Base-by-base conservation (phyloP, 2,797 vertebrate species). In the Morelia viridis region DNA sequence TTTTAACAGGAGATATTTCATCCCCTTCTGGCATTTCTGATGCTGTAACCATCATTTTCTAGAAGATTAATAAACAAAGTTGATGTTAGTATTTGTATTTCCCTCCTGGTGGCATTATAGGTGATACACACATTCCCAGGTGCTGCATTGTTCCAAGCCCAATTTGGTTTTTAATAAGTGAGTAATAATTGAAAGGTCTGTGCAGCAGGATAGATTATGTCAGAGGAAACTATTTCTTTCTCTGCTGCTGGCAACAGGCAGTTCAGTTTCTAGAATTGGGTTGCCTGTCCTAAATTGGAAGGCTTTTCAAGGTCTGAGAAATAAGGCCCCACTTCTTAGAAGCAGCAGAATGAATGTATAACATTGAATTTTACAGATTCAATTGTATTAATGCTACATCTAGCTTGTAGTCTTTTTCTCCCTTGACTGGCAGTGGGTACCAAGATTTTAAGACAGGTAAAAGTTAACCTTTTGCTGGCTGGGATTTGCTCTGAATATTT, bases 11-110 rank as follows among this genome's bases (percentile, higher is more conserved):
- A 53, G 4, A 10, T 89, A 92, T 93, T 96, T 94, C 56, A 53
- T 6, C 58, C 19, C n/a, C 7, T 94, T 93, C 41, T 80, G 46
- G 46, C 50, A 19, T 89, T 91, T 90, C 56, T 88, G 94, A 91
- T 0, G 57, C n/a, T 90, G 0, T 64, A 94, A 93, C 84, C 4
- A 89, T 56, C 0, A 85, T 94, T 96, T 96, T 92, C 60, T 85
- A 90, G 92, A 92, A 87, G 88, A 89, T 94, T 96, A 96, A 95
- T 93, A 92, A 96, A 85, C 88, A 91, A 94, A 94, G 22, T 91
- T 94, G 35, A 71, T 87, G 28, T 91, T 94, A 80, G 90, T 93
- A 91, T 85, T 91, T 10, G 12, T 62, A 61, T 93, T 89, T 93
- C 85, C 84, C 57, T 95, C 35, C 87, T 91, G 56, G 85, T 60